Evolutionary conservation across 2,888 invertebrate species (phyloP).

Genomic region (Cataglyphis albicans): DNA sequence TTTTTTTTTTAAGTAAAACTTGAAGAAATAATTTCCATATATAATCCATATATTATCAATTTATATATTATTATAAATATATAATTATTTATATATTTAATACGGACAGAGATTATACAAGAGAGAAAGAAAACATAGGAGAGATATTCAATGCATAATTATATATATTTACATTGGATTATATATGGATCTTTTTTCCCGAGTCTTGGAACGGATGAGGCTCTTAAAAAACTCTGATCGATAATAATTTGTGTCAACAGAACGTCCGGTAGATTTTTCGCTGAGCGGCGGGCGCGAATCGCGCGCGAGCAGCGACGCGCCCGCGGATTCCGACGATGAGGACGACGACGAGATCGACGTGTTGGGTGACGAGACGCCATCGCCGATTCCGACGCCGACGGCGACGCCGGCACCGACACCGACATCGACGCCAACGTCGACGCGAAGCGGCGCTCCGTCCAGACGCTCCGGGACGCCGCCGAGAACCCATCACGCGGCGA

Average conservation of each 20-base stretch:
- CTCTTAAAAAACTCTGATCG: background rate
- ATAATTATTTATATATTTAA: no score
- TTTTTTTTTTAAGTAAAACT: no score
- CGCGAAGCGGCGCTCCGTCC: slow-evolving; percentile 49
- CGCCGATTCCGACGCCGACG: slow-evolving; percentile 58
- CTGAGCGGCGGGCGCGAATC: slow-evolving; percentile 82
- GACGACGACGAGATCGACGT: slow-evolving; percentile 85
- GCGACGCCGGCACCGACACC: slow-evolving; percentile 74
- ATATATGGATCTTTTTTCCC: no score
- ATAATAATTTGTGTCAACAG: slow-evolving; percentile 70
- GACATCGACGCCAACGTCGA: slow-evolving; percentile 75
- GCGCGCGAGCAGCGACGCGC: slow-evolving; percentile 83
- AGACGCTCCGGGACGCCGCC: slow-evolving; percentile 75
- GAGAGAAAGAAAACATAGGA: no score
- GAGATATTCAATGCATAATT: no score
- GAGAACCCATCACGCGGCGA: slow-evolving; percentile 76
- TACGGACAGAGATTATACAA: no score
- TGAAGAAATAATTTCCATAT: no score
- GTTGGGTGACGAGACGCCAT: slow-evolving; percentile 83
- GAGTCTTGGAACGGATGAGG: background rate
- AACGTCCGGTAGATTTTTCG: slow-evolving; percentile 84
- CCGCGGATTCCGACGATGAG: slow-evolving; percentile 81
- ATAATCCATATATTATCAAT: no score
- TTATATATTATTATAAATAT: no score
- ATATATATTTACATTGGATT: no score